Conservation (phyloP, 2,113 vertebrate species). For the Benitochromis conjunctus region DNA sequence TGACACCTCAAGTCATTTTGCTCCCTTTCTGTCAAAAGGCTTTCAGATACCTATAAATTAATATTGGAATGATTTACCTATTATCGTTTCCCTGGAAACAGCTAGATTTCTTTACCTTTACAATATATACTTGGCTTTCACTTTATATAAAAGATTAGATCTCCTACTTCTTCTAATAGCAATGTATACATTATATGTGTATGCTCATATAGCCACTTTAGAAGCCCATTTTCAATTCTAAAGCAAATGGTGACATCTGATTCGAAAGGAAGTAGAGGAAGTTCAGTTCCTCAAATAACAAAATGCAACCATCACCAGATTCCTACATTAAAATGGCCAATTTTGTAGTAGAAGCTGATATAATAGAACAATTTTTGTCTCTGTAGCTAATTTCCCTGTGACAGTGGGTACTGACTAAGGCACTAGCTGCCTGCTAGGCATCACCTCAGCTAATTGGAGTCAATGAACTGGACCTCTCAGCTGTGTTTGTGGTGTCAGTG, state of each 20-base stretch:
- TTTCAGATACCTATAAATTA: neutral
- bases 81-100: neutral
- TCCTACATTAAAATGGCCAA: neutral
- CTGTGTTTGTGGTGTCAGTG: neutral
- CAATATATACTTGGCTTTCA: neutral
- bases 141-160: neutral
- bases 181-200: neutral
- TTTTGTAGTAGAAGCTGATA: no score
- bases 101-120: neutral
- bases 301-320: neutral
- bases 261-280: neutral
- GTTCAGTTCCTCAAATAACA: neutral
- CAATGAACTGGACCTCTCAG: neutral
- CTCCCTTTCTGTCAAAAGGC: neutral
- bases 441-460: neutral
- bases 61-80: neutral
- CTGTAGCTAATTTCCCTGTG: neutral
- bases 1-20: neutral
- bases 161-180: neutral
- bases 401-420: neutral
- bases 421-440: neutral
- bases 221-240: neutral
- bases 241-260: neutral
- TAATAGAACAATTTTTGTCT: neutral
- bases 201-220: neutral